Conservation (phyloP, 2,888 invertebrate genomes). For the Podabrus alpinus region DNA sequence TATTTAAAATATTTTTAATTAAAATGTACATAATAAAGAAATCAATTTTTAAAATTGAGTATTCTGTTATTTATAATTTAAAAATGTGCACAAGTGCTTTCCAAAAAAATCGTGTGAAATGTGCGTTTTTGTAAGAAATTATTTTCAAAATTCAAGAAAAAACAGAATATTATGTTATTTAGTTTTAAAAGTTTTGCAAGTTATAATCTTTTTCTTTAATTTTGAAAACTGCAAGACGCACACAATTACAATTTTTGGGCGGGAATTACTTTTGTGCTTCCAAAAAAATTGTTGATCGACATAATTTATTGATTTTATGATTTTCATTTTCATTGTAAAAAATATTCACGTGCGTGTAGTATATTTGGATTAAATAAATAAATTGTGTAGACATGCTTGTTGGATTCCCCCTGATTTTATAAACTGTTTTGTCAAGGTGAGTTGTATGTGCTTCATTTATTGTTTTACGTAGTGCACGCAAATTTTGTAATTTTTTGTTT, state of each 20-base stretch:
- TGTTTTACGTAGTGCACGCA: background rate
- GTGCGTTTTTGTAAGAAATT: too few relatives aligned
- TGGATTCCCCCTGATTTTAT: background rate
- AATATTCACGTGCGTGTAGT: background rate
- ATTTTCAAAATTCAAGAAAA: background rate
- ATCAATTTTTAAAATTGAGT: constrained; percentile 22
- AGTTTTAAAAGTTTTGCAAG: background rate
- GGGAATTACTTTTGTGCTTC: background rate
- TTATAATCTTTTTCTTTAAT: background rate
- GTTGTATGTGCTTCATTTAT: background rate
- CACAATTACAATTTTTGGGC: background rate
- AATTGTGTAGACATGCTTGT: background rate
- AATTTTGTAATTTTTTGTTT: constrained; percentile 4
- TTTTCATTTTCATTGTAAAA: background rate
- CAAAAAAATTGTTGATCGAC: background rate
- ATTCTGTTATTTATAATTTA: background rate
- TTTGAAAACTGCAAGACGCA: background rate
- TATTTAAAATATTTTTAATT: background rate
- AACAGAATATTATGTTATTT: background rate
- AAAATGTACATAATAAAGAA: background rate
- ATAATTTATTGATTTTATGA: background rate
- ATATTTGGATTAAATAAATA: background rate
- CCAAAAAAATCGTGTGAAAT: too few relatives aligned
- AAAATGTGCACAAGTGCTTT: background rate
- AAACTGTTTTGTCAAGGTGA: background rate